Conservation (phyloP, 1,140 invertebrate species). For the Drosophila suzukii region DNA sequence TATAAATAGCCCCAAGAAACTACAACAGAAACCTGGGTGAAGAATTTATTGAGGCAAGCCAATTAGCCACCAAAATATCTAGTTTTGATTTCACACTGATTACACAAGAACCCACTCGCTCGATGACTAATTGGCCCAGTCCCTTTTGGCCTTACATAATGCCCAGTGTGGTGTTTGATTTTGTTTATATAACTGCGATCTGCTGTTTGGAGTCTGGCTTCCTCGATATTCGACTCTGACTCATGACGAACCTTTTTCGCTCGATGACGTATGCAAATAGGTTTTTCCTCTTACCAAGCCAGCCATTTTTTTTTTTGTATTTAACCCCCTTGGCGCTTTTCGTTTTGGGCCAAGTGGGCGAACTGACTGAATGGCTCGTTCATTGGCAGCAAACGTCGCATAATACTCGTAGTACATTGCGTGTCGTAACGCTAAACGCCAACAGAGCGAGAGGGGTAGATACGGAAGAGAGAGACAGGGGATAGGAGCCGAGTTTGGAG, state of each 20-base stretch:
- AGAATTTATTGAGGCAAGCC: conserved; percentile 51
- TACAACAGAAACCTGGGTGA: conserved; percentile 14
- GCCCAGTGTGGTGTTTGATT: conserved; percentile 7
- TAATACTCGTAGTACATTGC: conserved; percentile 60
- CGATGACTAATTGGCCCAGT: conserved; percentile 36
- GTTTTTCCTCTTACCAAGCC: conserved; percentile 31
- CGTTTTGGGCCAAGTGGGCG: conserved; percentile 51
- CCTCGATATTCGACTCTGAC: conserved; percentile 31
- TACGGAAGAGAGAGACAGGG: background rate
- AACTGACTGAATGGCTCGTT: conserved; percentile 26
- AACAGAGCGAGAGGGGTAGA: background rate
- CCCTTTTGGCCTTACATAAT: conserved; percentile 26
- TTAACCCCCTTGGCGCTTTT: conserved; percentile 2
- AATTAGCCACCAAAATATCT: conserved; percentile 42
- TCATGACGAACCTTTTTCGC: conserved; percentile 53
- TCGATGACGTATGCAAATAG: conserved; percentile 50
- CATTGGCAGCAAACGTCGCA: conserved; percentile 44
- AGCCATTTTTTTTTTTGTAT: conserved; percentile 1
- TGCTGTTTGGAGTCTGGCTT: conserved; percentile 18
- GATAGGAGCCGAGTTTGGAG: conserved; percentile 4
- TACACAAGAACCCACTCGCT: conserved; percentile 35
- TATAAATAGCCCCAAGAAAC: conserved; percentile 33
- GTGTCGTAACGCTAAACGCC: conserved; percentile 61
- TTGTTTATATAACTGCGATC: conserved; percentile 18
- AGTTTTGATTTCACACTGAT: conserved; percentile 45